Percentiles rank a stretch among this genome's conserved stretches.
phyloP scores from a whole-genome alignment of 2,888 invertebrate species.

The Drosophila subquinaria region DNA sequence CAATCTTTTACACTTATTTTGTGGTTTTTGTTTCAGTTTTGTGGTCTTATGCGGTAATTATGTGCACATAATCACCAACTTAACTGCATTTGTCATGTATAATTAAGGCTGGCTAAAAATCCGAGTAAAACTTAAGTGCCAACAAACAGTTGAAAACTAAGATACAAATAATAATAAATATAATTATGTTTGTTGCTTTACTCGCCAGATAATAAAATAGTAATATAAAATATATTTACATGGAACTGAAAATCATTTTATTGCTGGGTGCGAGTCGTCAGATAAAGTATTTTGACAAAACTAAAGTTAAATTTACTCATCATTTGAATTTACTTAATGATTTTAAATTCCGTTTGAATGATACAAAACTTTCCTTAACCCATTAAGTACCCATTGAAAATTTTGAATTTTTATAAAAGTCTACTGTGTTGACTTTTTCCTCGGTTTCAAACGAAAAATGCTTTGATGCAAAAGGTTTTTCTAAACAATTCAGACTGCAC shows the following conservation, averaged over 20 bases:
- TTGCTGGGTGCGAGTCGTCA: background rate
- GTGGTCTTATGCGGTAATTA: constrained; percentile 62
- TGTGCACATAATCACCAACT: constrained; percentile 74
- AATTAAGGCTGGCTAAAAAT: constrained; percentile 67
- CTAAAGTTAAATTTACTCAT: too few relatives aligned
- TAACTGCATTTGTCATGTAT: constrained; percentile 77
- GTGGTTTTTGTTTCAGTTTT: constrained; percentile 21
- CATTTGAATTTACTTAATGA: too few relatives aligned
- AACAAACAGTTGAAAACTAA: constrained; percentile 30
- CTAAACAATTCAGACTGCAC: too few relatives aligned
- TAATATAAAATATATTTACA: constrained; percentile 1
- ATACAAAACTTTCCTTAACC: too few relatives aligned
- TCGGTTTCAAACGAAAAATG: too few relatives aligned
- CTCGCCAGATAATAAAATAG: constrained; percentile 1
- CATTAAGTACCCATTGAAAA: too few relatives aligned
- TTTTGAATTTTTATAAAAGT: too few relatives aligned
- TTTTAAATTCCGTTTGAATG: too few relatives aligned
- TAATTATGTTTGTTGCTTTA: constrained; percentile 9
- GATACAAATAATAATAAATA: constrained; percentile 1
- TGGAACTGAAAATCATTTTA: background rate
- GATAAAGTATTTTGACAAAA: too few relatives aligned
- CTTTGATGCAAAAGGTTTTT: too few relatives aligned
- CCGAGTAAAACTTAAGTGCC: constrained; percentile 52
- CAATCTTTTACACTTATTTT: constrained; percentile 16
- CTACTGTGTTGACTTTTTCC: too few relatives aligned